These are phyloP conservation scores for Drosophila sp. DNA, from an alignment of 1,140 invertebrate species.

Conservation along the genomic window DNA sequence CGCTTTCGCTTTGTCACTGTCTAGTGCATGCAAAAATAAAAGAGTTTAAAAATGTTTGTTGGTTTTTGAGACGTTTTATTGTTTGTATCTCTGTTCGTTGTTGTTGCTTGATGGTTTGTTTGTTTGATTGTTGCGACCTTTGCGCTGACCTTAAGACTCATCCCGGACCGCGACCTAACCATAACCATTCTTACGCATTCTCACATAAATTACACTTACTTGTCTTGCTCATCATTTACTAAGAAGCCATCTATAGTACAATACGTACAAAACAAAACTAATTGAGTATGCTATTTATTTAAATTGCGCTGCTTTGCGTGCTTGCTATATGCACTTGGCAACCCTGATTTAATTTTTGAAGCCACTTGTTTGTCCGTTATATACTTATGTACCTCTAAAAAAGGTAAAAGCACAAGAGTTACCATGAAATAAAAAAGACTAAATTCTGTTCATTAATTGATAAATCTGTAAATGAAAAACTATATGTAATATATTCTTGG, in stretches of 20 bases:
- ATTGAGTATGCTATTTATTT: not conserved
- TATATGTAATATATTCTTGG: too few species aligned
- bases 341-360: not conserved
- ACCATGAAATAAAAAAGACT: too few species aligned
- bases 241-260: not conserved
- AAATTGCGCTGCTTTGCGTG: not conserved
- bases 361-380: not conserved
- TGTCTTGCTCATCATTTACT: not conserved
- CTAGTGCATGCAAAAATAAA: slow-evolving; percentile 52
- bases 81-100: slow-evolving; percentile 37
- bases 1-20: slow-evolving; percentile 35
- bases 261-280: not conserved
- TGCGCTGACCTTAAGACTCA: not conserved
- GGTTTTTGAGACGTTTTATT: slow-evolving; percentile 39
- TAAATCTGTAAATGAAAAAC: too few species aligned
- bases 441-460: too few species aligned
- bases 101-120: slow-evolving; percentile 28
- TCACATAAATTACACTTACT: not conserved
- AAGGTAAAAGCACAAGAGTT: too few species aligned
- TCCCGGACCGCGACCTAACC: not conserved
- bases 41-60: slow-evolving; percentile 22
- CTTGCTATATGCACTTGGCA: not conserved
- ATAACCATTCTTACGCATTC: not conserved
- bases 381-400: too few species aligned
- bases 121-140: slow-evolving; percentile 4